Conservation (phyloP, 1,140 invertebrate species). For the Eciton burchellii region DNA sequence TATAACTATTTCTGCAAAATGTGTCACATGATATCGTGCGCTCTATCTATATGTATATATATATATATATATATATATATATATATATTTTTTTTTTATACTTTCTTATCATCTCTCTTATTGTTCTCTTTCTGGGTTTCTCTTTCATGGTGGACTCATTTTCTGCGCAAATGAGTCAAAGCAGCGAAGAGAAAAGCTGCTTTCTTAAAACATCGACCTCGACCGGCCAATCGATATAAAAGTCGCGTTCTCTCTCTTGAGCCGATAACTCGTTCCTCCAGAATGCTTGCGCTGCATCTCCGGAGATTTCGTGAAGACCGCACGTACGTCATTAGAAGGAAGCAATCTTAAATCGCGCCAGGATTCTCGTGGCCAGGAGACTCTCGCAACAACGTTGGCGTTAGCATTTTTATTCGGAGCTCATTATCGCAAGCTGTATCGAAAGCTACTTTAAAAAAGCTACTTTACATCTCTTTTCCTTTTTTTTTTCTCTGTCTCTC, state of each 20-base stretch:
- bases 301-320: conserved; percentile 11
- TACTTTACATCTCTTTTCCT: too few relatives aligned
- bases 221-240: conserved; percentile 51
- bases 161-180: conserved; percentile 20
- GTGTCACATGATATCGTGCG: neutral
- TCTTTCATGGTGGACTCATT: neutral
- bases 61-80: conserved; percentile 5
- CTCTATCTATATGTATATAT: neutral
- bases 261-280: conserved; percentile 40
- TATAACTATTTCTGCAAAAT: conserved; percentile 17
- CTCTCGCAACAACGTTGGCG: neutral
- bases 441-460: too few relatives aligned
- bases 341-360: neutral
- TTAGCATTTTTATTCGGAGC: neutral
- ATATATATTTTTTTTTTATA: neutral
- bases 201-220: conserved; percentile 42
- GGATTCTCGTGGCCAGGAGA: neutral
- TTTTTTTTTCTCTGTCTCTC: too few relatives aligned
- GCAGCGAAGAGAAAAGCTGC: neutral
- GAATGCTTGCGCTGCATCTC: conserved; percentile 45
- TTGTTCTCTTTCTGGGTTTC: neutral
- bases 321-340: conserved; percentile 8
- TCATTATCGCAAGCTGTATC: neutral
- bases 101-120: neutral
- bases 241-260: conserved; percentile 47